Evolutionary conservation across 1,140 invertebrate species (phyloP), one percentile per base, ranked within the genome.

Genomic region (Drusus annulatus): DNA sequence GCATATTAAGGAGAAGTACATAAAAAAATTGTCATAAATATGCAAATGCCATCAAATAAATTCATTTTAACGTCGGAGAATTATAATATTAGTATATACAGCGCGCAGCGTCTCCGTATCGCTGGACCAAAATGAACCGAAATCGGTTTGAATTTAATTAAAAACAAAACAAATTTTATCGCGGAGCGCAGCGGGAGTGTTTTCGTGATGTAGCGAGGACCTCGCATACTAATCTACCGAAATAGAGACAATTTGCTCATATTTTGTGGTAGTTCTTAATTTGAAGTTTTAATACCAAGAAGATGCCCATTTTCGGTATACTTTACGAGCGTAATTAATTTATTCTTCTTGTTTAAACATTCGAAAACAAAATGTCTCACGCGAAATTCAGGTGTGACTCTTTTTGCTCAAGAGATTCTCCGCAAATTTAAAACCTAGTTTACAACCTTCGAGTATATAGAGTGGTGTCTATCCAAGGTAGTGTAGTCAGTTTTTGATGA

Each of bases 121-220:
- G 54, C 17, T 28, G 56, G 52, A 60, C 60, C 31, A 65, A 76
- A 77, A 63, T 63, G 75, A 21, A 52, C 25, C 19, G 36, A 78
- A 77, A 69, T 78, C 52, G 10, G 50, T 51, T 78, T 54, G 78
- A 82, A 80, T 82, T 82, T 82, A 82, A 82, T 82, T 82, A 82
- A 82, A 82, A 80, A 78, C 75, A 56, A 82, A 82, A 80, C 78
- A 82, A 82, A 80, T 82, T 82, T 80, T 78, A 82, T 82, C 78
- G 31, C 60, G 76, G 54, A 54, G 78, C 76, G 51, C 75, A 76
- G 58, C 76, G 68, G 81, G 68, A 60, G 28, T 54, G 50, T 21
- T 28, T 31, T 52, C 56, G 51, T 52, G 54, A 60, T 62, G 69
- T 78, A 71, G 63, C 73, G 28, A 16, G 8, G n/a, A 25, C 73